Evolutionary conservation across 2,113 vertebrate genomes (phyloP), one percentile per base, ranked within the genome.

Genomic region (Chrysochloris asiatica): DNA sequence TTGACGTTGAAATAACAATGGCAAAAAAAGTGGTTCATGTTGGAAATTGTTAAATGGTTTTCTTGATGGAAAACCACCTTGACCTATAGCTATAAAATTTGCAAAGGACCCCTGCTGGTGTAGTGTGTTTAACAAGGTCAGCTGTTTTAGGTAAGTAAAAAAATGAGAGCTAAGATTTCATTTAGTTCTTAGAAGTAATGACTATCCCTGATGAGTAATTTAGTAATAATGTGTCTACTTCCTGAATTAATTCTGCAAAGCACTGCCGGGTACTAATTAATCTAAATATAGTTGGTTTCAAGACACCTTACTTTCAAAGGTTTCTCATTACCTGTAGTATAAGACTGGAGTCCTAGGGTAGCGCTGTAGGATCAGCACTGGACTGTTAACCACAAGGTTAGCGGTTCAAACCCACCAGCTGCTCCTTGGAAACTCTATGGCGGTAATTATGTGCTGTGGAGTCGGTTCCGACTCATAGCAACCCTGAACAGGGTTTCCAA

Each of bases 121-220:
- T n/a, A n/a, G n/a, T n/a, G n/a, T n/a, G n/a, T n/a, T n/a, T n/a
- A n/a, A n/a, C n/a, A n/a, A n/a, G n/a, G n/a, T n/a, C n/a, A n/a
- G n/a, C n/a, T n/a, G n/a, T n/a, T n/a, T n/a, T n/a, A n/a, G n/a
- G n/a, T n/a, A n/a, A 54, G 52, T 54, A 21, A 54, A 54, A 54
- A 54, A 54, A 16, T 14, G 4, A 54, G 52, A 54, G 21, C 52
- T 54, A 91, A 41, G 36, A 36, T 75, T 80, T 56, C 77, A n/a
- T 93, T 94, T 87, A 8, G 17, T 86, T 86, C 43, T 90, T 83
- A 82, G 59, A 87, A n/a, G 24, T 87, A 79, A 85, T 22, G 8
- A 8, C 82, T n/a, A n/a, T n/a, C 80, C 19, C n/a, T 65, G 21
- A 63, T 80, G 36, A 61, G 1, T 89, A 63, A 61, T 26, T 61